phyloP scores from a whole-genome alignment of 2,888 invertebrate genomes.

The Limnephilus marmoratus region DNA sequence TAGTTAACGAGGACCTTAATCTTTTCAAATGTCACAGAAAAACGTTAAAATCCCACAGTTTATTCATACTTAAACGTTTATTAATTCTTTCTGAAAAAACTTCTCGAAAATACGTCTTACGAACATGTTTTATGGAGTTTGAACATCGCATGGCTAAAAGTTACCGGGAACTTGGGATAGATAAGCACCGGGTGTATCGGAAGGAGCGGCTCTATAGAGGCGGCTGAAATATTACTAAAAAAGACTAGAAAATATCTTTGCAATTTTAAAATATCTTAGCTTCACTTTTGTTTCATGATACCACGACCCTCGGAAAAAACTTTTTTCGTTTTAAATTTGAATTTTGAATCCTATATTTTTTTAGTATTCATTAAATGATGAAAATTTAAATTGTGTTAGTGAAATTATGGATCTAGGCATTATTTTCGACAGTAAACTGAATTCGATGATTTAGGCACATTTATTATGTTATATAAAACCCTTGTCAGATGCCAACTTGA shows the following conservation, averaged over 20 bases:
- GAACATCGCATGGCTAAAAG: slow-evolving; percentile 50
- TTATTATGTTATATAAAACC: no score
- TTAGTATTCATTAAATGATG: no score
- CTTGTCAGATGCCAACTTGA: no score
- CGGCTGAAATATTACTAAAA: not conserved
- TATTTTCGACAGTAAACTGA: no score
- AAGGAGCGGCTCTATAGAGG: not conserved
- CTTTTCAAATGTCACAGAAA: slow-evolving; percentile 24
- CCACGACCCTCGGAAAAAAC: no score
- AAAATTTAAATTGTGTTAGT: no score
- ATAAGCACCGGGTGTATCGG: slow-evolving; percentile 31
- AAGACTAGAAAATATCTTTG: not conserved
- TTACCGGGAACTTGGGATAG: slow-evolving; percentile 42
- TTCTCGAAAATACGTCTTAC: slow-evolving; percentile 45
- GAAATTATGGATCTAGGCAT: no score
- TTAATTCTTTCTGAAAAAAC: slow-evolving; percentile 47
- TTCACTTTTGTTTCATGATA: not conserved
- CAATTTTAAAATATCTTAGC: no score
- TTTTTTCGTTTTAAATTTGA: no score
- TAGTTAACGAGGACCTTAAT: not conserved
- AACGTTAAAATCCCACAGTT: slow-evolving; percentile 43
- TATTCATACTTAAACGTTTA: slow-evolving; percentile 48
- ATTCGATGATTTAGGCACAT: no score
- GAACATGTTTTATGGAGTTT: slow-evolving; percentile 57
- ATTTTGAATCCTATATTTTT: no score